Base-by-base conservation (phyloP, 2,113 vertebrate genomes). In the Rhea americana region DNA sequence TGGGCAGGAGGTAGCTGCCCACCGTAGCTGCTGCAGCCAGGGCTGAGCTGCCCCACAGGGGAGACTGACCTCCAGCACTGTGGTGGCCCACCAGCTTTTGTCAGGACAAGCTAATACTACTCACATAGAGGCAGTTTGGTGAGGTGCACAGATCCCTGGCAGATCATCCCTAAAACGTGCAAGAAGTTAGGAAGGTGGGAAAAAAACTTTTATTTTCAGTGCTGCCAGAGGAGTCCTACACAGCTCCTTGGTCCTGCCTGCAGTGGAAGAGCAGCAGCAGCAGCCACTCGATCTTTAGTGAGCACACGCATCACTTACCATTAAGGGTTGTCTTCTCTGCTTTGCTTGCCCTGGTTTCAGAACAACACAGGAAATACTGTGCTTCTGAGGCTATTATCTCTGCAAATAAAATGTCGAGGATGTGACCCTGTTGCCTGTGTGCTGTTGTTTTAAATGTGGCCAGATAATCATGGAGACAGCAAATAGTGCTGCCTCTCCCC, bases 161-260 rank as follows among this genome's bases (percentile, higher is more conserved):
- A 32, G 59, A 26, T 18, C 53, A 21, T 8, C 58, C 71, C 50
- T 22, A 5, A 9, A 53, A 56, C 2, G 13, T 25, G 68, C 9
- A 56, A 72, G 17, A 13, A 22, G 4, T 7, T 0, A 16, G 47
- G 11, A 32, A 71, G 17, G 2, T 1, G 17, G 45, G 53, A 55
- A 21, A 30, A 72, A 76, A 12, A 4, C 22, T 51, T 11, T 19
- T 16, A 8, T 7, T 48, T 32, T 13, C 41, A 30, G 61, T 32
- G 58, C 45, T 73, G 21, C 1, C 4, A 75, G 72, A 32, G 50
- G 71, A 63, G n/a, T 51, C 30, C 20, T 21, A 32, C n/a, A 11
- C 35, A 15, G 89, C 48, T 19, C 47, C 35, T 59, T 14, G 45
- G n/a, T 53, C 21, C 71, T 41, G 28, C 37, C 35, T 17, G n/a